These are phyloP conservation scores for Percopsis omiscomaycus DNA, from an alignment of 2,797 vertebrate genomes.

Conservation along the genomic window DNA sequence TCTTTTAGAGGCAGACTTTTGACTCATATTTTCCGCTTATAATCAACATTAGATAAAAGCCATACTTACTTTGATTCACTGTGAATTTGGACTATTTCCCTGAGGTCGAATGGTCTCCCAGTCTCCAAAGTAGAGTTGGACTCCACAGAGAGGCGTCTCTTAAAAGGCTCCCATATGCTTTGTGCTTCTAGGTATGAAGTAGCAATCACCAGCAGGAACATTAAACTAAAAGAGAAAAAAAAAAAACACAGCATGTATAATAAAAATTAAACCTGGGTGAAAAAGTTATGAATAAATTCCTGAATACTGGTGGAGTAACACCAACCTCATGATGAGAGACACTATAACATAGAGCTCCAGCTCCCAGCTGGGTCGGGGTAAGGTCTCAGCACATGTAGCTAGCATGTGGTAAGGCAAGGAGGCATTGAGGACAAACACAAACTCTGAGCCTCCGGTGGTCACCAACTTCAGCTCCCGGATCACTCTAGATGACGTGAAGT, in stretches of 20 bases:
- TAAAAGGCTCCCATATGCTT: constrained; percentile 98
- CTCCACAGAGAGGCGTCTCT: constrained; percentile 90
- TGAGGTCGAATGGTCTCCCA: constrained; percentile 96
- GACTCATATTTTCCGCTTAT: too few species aligned
- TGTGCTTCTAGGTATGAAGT: constrained; percentile 97
- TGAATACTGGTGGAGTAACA: not conserved
- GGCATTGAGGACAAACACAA: constrained; percentile 92
- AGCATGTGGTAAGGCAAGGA: constrained; percentile 98
- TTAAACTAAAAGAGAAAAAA: constrained; percentile 74
- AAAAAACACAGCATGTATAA: too few species aligned
- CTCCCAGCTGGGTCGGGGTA: constrained; percentile 96
- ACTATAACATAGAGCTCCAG: constrained; percentile 91
- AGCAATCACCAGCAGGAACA: constrained; percentile 95
- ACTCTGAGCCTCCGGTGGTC: constrained; percentile 91
- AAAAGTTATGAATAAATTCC: not conserved
- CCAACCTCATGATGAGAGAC: constrained; percentile 94
- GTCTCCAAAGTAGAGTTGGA: constrained; percentile 90
- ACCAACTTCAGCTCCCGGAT: constrained; percentile 94
- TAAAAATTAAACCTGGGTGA: not conserved
- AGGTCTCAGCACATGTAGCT: constrained; percentile 89
- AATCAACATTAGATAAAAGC: not conserved
- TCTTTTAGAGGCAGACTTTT: too few species aligned
- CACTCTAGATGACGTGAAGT: constrained; percentile 96
- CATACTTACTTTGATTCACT: constrained; percentile 90
- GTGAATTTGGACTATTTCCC: constrained; percentile 95